Conservation (phyloP, 2,797 vertebrate genomes). For the Urosaurus nigricauda region DNA sequence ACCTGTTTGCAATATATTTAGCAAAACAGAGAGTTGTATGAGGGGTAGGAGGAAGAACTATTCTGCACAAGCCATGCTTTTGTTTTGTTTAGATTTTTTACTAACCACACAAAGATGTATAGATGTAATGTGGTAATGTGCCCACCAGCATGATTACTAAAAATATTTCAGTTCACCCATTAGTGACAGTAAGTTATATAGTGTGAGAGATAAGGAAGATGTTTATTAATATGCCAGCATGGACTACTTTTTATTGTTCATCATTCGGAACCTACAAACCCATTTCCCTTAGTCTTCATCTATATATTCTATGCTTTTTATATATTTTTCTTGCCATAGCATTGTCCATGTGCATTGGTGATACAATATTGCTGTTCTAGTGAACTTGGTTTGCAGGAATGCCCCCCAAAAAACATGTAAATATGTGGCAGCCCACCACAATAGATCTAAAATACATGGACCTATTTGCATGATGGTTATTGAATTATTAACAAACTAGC, state of each 20-base stretch:
- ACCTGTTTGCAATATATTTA: not conserved
- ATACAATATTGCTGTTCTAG: not conserved
- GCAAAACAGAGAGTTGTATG: not conserved
- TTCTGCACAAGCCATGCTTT: not conserved
- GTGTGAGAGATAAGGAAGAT: not conserved
- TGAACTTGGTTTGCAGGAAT: constrained; percentile 10
- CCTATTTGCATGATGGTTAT: constrained; percentile 27
- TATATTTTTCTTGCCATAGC: accelerated
- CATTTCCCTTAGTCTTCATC: not conserved
- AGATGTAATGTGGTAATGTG: not conserved
- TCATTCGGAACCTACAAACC: not conserved
- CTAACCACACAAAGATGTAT: not conserved
- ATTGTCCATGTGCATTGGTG: not conserved
- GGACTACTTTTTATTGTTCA: not conserved
- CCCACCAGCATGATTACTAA: not conserved
- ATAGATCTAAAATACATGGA: constrained; percentile 32
- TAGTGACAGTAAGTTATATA: not conserved
- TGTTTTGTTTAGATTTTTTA: not conserved
- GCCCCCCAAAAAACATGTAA: constrained; percentile 20
- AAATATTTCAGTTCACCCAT: too few relatives aligned
- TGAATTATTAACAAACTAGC: constrained; percentile 50
- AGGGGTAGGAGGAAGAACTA: not conserved
- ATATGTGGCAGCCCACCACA: constrained; percentile 27
- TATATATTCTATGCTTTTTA: not conserved
- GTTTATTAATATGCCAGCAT: too few relatives aligned